Conservation (phyloP, 1,140 invertebrate species). For the Formica selysi region DNA sequence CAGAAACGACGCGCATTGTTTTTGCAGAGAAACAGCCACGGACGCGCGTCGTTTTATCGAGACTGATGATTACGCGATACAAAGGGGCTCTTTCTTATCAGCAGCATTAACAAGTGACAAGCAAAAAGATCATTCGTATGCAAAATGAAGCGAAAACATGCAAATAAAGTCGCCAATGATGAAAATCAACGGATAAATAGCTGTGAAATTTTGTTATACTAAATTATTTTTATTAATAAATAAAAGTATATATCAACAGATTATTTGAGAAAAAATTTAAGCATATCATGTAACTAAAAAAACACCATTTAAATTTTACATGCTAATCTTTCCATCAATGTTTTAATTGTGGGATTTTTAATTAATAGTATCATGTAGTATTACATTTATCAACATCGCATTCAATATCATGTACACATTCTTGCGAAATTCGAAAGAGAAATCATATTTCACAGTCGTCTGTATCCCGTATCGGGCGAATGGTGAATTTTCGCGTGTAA, state of each 20-base stretch:
- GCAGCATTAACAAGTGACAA: neutral
- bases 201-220: neutral
- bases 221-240: neutral
- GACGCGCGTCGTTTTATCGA: slow-evolving; percentile 2
- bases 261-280: neutral
- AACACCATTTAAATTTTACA: neutral
- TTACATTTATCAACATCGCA: neutral
- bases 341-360: neutral
- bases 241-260: neutral
- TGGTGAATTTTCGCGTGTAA: slow-evolving; percentile 31
- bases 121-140: neutral
- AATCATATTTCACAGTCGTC: neutral
- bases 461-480: neutral
- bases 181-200: neutral
- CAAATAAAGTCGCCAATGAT: neutral
- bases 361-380: neutral
- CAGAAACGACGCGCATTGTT: slow-evolving; percentile 39
- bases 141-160: neutral
- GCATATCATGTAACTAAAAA: neutral
- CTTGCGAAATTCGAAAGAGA: neutral
- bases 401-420: neutral
- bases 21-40: neutral
- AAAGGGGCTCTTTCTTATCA: slow-evolving; percentile 13
- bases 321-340: neutral
- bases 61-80: neutral